Base-by-base conservation (phyloP, 2,888 invertebrate genomes). In the Heliconius erato region DNA sequence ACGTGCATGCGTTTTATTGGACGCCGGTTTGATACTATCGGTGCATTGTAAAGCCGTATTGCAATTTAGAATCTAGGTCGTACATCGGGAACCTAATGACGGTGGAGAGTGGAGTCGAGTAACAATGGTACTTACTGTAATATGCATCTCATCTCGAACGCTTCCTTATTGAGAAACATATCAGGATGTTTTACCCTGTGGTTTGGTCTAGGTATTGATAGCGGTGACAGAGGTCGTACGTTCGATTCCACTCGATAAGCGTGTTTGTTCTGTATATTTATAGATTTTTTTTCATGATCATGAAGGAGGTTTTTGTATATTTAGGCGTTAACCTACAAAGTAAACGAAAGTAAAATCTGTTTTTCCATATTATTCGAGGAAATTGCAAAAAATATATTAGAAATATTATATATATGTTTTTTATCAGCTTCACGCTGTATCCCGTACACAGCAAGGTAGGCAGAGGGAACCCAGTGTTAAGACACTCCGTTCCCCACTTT, bases 11-110 rank as follows among this genome's bases (percentile, higher is more conserved):
- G 80, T 83, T 84, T 84, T 76, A 82, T 74, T 77, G 83, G 82
- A 80, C 81, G 83, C 79, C 71, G 82, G 80, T 83, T 79, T 84
- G 71, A 76, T 83, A 81, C 81, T 81, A 78, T 79, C 80, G 79
- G 59, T 67, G 72, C 59, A 78, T 72, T 74, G 79, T 81, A 78
- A 49, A 77, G 71, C 28, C 68, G 82, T 84, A 76, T 85, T 82
- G 85, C 86, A 88, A 86, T 85, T 88, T 82, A 79, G 84, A 88
- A 92, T 91, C 90, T 92, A 91, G 92, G 92, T 87, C 92, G 88
- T 87, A 88, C 87, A 89, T 90, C 88, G 71, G 49, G 82, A 82
- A 79, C 82, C 82, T 85, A 85, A 80, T 82, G 65, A 74, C 65
- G 63, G 74, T 74, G 80, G n/a, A 69, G 67, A 49, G 74, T 74